Conservation (phyloP, 64 coral and sea anemone genomes). For the Porites australiensis region DNA sequence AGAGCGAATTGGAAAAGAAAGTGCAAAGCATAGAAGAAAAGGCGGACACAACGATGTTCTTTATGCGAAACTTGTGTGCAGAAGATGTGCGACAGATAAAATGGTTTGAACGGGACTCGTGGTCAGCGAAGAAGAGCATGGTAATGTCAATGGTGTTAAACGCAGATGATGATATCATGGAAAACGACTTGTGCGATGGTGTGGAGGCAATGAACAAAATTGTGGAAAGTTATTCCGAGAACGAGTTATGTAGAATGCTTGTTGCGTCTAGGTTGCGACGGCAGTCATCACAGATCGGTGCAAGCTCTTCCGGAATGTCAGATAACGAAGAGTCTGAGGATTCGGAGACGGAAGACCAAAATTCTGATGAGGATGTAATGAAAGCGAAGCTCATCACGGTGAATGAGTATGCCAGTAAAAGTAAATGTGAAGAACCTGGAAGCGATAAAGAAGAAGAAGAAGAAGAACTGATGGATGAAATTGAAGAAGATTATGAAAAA, state of each 20-base stretch:
- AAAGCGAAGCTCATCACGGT: neutral
- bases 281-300: neutral
- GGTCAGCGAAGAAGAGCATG: constrained; percentile 68
- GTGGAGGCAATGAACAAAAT: constrained; percentile 23
- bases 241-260: constrained; percentile 29
- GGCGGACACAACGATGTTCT: constrained; percentile 77
- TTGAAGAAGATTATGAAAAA: neutral
- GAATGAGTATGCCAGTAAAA: neutral
- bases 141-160: constrained; percentile 68
- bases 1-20: constrained; percentile 68
- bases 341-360: neutral
- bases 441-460: neutral
- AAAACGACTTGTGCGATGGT: constrained; percentile 81
- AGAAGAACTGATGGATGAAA: neutral
- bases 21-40: constrained; percentile 82
- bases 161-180: constrained; percentile 46
- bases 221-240: constrained; percentile 13
- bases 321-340: neutral
- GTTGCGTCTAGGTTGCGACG: neutral
- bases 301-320: neutral
- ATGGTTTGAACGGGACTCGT: constrained; percentile 74
- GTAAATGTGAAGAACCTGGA: neutral
- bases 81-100: constrained; percentile 81
- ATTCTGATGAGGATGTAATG: neutral
- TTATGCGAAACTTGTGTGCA: constrained; percentile 82